A percentile compares a stretch with the other conserved stretches of the same genome.
phyloP scores from a whole-genome alignment of 1,140 invertebrate genomes.

The Trachymyrmex cornetzi region DNA sequence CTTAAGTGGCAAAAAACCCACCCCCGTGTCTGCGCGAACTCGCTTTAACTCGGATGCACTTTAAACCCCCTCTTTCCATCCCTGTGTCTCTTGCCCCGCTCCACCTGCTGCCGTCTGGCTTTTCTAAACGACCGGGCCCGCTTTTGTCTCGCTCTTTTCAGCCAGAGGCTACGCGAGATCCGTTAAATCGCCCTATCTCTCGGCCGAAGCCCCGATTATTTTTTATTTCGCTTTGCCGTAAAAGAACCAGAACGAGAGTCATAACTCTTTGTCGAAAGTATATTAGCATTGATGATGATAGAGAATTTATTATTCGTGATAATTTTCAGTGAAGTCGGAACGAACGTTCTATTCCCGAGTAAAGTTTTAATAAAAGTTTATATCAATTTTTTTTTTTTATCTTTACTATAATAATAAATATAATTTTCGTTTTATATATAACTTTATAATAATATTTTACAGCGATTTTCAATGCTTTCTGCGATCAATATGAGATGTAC shows the following conservation, averaged over 20 bases:
- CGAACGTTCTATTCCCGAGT: neutral
- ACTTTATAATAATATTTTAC: neutral
- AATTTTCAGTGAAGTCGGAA: slow-evolving; percentile 4
- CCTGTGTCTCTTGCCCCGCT: neutral
- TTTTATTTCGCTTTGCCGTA: slow-evolving; percentile 31
- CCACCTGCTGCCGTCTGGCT: slow-evolving; percentile 28
- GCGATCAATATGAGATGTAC: neutral
- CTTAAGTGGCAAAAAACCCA: slow-evolving; percentile 62
- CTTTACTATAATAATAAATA: neutral
- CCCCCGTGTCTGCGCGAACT: slow-evolving; percentile 35
- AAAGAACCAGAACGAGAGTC: slow-evolving; percentile 15
- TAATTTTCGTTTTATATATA: neutral
- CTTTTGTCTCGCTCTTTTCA: slow-evolving; percentile 61
- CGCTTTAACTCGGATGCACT: slow-evolving; percentile 63
- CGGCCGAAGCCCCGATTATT: slow-evolving; percentile 13
- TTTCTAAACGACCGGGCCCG: slow-evolving; percentile 40
- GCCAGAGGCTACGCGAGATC: slow-evolving; percentile 41
- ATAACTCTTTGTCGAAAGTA: slow-evolving; percentile 30
- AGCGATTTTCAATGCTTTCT: neutral
- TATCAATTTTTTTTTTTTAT: neutral
- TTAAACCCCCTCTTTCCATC: slow-evolving; percentile 18
- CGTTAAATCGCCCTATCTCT: slow-evolving; percentile 59
- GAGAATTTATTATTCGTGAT: slow-evolving; percentile 14
- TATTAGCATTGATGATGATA: slow-evolving; percentile 15
- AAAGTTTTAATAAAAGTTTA: slow-evolving; percentile 17